phyloP scores from a whole-genome alignment of 2,113 vertebrate species.

The Hemicordylus capensis region DNA sequence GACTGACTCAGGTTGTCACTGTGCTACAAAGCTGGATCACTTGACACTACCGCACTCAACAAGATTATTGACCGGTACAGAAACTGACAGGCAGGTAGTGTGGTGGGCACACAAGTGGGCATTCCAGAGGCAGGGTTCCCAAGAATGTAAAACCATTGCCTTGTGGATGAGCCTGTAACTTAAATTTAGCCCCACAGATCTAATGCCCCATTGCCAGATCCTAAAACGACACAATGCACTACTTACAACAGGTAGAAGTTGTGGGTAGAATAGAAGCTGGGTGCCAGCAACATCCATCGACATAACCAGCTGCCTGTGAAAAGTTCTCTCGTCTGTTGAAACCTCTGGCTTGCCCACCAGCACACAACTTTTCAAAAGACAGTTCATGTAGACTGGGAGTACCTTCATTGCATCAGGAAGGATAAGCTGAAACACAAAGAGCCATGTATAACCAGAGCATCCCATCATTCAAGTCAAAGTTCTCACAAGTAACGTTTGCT shows the following conservation, averaged over 20 bases:
- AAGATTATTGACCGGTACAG: background rate
- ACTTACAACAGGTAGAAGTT: conserved; percentile 90
- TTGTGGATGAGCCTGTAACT: background rate
- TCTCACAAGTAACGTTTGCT: background rate
- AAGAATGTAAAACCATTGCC: background rate
- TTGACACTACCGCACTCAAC: background rate
- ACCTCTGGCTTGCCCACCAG: conserved; percentile 85
- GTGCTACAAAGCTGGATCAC: background rate
- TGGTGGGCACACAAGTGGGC: background rate
- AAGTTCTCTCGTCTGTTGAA: conserved; percentile 84
- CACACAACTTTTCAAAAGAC: conserved; percentile 87
- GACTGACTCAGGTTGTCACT: background rate
- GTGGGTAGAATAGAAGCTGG: conserved; percentile 91
- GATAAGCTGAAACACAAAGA: conserved; percentile 82
- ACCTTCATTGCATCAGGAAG: conserved; percentile 96
- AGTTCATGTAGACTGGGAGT: conserved; percentile 93
- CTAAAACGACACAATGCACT: fast-evolving
- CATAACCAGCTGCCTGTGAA: conserved; percentile 84
- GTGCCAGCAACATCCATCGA: conserved; percentile 91
- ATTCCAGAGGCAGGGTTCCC: background rate
- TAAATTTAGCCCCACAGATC: too few relatives aligned
- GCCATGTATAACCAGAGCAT: background rate
- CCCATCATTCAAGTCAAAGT: background rate
- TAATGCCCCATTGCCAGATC: background rate
- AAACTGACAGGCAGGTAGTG: background rate